Evolutionary conservation across 1,140 invertebrate genomes (phyloP), one percentile per base, ranked within the genome.

Genomic region (Pseudomyrmex flavicornis): DNA sequence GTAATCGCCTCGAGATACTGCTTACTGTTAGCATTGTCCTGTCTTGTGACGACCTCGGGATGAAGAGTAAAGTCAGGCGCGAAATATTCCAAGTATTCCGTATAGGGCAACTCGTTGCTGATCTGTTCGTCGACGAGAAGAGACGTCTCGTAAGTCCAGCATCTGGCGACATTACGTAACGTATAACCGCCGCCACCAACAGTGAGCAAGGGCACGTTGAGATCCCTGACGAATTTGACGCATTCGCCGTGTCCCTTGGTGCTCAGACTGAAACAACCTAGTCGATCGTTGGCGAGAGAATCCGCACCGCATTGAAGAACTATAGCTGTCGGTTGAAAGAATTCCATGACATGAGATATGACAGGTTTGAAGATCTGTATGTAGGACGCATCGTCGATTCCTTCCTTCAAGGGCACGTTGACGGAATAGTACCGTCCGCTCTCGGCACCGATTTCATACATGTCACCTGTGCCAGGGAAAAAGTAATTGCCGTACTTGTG

Each of bases 111-210:
- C 91, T 99, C 98, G 91, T 98, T 98, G 54, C 97, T 97, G 46
- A 99, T 98, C 61, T 97, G 96, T 91, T 99, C 97, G 90, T 99
- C 98, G 0, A 99, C 96, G 0, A 99, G 94, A 2, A 99, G 94
- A 0, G 98, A 99, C 0, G 99, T 99, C 94, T 99, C 99, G 89
- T 99, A 99, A 0, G 99, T 99, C 99, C 99, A 99, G 93, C 99
- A 99, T 61, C 99, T 95, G 0, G 99, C 99, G 0, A 99, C 99
- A 93, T 99, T 99, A 70, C 98, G 95, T 7, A 99, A 95, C 0
- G 99, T 99, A 91, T 99, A 99, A 83, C 99, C 99, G 35, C 99
- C 98, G 1, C 98, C 99, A 7, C 99, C 99, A 0, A 99, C 96
- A 0, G 99, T 97, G 22, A 99, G 94, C 0, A 99, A 95, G 0